Conservation (phyloP, 2,888 invertebrate species). For the Stomorhina lunata region DNA sequence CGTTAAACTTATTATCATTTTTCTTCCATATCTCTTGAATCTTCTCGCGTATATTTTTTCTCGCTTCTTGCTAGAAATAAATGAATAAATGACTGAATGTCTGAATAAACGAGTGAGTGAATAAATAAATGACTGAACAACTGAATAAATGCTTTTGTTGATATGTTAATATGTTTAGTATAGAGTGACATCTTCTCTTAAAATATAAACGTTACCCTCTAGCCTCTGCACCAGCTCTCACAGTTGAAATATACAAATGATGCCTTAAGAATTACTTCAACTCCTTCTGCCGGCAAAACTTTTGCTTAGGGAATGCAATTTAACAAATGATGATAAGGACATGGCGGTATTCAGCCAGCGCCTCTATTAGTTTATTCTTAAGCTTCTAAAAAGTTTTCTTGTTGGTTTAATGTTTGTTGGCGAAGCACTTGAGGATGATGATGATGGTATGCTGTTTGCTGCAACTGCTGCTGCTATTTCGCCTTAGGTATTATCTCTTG, state of each 20-base stretch:
- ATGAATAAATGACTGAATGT: slow-evolving; percentile 18
- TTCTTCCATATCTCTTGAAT: not conserved
- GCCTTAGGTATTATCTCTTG: slow-evolving; percentile 15
- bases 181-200: slow-evolving; percentile 37
- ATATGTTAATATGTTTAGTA: slow-evolving; percentile 57
- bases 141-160: slow-evolving; percentile 34
- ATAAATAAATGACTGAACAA: slow-evolving; percentile 4
- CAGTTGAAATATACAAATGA: slow-evolving; percentile 25
- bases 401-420: slow-evolving; percentile 16
- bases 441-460: no score
- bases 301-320: not conserved
- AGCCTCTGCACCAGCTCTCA: slow-evolving; percentile 13
- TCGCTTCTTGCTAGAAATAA: not conserved
- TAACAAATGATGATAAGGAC: not conserved
- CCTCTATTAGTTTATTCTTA: slow-evolving; percentile 18
- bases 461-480: not conserved
- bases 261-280: not conserved
- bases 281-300: not conserved
- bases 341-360: not conserved
- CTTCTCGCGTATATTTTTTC: not conserved
- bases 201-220: not conserved
- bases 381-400: not conserved
- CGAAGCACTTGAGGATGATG: not conserved
- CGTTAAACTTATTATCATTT: not conserved
- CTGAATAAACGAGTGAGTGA: slow-evolving; percentile 30